phyloP scores from a whole-genome alignment of 2,113 vertebrate species.

The Oreochromis aureus region DNA sequence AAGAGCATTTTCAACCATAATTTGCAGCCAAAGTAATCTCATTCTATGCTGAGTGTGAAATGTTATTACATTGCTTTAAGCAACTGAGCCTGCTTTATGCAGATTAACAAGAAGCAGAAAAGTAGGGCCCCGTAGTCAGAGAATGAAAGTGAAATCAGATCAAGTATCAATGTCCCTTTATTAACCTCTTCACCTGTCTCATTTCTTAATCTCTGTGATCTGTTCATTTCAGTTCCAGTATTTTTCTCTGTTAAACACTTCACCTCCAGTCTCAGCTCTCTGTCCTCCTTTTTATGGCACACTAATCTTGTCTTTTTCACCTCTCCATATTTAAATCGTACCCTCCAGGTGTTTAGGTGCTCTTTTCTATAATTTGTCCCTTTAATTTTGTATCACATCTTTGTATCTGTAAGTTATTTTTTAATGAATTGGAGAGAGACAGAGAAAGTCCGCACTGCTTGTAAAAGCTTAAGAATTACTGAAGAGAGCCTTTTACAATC shows the following conservation, averaged over 20 bases:
- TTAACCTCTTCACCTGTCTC: conserved; percentile 9
- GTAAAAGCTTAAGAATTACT: neutral
- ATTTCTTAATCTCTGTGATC: conserved; percentile 3
- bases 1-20: conserved; percentile 24
- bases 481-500: neutral
- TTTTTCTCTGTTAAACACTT: neutral
- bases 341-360: neutral
- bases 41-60: conserved; percentile 41
- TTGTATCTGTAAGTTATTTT: neutral
- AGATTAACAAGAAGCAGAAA: conserved; percentile 28
- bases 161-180: neutral
- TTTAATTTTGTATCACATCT: neutral
- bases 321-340: neutral
- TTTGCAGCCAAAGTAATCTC: conserved; percentile 42
- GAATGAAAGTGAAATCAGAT: neutral
- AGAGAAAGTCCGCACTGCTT: neutral
- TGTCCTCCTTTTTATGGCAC: neutral
- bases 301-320: neutral
- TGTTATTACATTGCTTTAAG: conserved; percentile 47
- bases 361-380: neutral
- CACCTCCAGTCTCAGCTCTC: neutral
- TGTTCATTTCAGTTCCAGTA: neutral
- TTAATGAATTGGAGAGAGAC: neutral
- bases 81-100: conserved; percentile 11
- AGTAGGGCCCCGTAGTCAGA: neutral